Evolutionary conservation across 2,888 invertebrate species (phyloP).

Genomic region (Peribatodes rhomboidaria): DNA sequence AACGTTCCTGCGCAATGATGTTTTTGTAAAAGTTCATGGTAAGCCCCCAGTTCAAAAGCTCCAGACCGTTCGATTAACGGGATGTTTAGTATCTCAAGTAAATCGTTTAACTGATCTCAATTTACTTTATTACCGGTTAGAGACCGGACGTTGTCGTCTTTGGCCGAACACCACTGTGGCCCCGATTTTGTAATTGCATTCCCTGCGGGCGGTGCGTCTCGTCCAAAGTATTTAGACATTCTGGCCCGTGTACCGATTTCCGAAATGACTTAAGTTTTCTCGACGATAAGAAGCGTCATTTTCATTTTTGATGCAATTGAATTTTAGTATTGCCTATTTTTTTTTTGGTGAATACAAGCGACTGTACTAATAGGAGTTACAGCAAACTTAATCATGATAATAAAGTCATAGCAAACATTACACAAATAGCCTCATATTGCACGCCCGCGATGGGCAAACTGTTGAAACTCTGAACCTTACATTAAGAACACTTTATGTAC

Average conservation of each 20-base stretch:
- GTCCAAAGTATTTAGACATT: neutral
- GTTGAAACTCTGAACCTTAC: too few relatives aligned
- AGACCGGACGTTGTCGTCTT: slow-evolving; percentile 38
- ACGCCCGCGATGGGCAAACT: too few relatives aligned
- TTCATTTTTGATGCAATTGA: neutral
- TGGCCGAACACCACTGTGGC: slow-evolving; percentile 25
- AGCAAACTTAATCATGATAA: neutral
- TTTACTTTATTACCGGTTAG: slow-evolving; percentile 34
- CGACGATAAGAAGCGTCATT: neutral
- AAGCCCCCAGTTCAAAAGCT: slow-evolving; percentile 13
- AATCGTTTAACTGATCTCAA: slow-evolving; percentile 47
- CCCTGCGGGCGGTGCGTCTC: slow-evolving; percentile 23
- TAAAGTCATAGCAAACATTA: neutral
- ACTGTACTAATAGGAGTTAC: neutral
- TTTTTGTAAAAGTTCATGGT: too few relatives aligned
- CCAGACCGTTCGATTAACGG: slow-evolving; percentile 47
- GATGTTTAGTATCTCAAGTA: slow-evolving; percentile 48
- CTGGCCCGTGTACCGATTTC: slow-evolving; percentile 1
- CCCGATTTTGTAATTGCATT: slow-evolving; percentile 31
- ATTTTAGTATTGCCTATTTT: neutral
- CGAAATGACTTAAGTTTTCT: slow-evolving; percentile 6
- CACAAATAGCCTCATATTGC: too few relatives aligned
- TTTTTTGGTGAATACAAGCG: neutral
- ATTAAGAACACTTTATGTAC: too few relatives aligned
- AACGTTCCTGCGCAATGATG: too few relatives aligned